Percentiles rank a stretch among this genome's conserved stretches.
Evolutionary conservation across 2,888 invertebrate genomes (phyloP).

Genomic region (Micoletzkya japonica): DNA sequence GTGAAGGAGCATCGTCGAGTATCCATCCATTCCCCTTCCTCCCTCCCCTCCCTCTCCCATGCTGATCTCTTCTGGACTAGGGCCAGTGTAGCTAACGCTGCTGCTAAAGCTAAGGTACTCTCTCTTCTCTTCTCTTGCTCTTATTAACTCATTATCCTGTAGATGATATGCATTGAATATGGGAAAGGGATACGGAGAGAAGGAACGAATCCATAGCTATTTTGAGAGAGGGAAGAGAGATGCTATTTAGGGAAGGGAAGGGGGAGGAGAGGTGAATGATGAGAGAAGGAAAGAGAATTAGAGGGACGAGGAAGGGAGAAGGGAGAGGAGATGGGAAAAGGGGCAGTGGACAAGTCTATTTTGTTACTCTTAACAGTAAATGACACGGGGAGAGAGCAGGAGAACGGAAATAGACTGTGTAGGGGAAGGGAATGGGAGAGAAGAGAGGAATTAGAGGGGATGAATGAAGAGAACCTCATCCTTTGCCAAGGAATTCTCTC

Average conservation of each 20-base stretch:
- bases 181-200: not conserved
- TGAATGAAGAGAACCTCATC: too few species aligned
- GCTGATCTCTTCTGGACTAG: conserved; percentile 18
- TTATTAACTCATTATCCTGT: too few species aligned
- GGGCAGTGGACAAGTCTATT: not conserved
- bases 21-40: not conserved
- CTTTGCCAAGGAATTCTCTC: too few species aligned
- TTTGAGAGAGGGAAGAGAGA: not conserved
- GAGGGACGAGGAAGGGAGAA: not conserved
- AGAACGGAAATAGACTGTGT: too few species aligned
- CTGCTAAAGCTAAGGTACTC: conserved; percentile 1
- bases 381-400: too few species aligned
- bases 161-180: not conserved
- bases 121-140: conserved; percentile 1
- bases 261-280: not conserved
- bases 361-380: too few species aligned
- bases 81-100: not conserved
- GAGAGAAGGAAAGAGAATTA: not conserved
- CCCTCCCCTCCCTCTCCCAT: not conserved
- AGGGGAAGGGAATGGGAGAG: too few species aligned
- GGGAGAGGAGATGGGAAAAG: not conserved
- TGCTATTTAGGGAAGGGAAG: not conserved
- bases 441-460: too few species aligned
- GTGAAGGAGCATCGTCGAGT: too few species aligned
- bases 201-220: not conserved